Conservation (phyloP, 2,888 invertebrate genomes). For the Pardosa pseudoannulata region DNA sequence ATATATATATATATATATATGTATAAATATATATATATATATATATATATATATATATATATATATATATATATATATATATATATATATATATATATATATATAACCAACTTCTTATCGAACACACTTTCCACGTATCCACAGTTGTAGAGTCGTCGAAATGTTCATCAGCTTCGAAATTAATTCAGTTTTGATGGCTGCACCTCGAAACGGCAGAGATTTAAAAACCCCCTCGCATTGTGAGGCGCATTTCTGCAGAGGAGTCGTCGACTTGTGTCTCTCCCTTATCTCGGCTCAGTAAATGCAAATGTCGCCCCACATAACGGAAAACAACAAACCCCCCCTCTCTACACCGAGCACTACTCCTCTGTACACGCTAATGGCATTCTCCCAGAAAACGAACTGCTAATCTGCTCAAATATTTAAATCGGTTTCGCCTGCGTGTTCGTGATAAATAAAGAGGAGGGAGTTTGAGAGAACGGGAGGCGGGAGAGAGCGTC, state of each 20-base stretch:
- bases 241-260: not conserved
- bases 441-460: conserved; percentile 65
- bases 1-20: too few species aligned
- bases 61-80: too few species aligned
- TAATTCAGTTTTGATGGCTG: not conserved
- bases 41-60: too few species aligned
- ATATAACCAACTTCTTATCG: too few species aligned
- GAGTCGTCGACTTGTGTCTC: too few species aligned
- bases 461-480: not conserved
- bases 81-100: too few species aligned
- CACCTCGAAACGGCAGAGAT: too few species aligned
- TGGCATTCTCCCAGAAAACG: conserved; percentile 1
- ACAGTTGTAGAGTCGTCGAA: too few species aligned
- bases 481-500: not conserved
- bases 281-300: not conserved
- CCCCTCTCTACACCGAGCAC: not conserved
- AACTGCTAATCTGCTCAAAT: conserved; percentile 68
- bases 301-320: not conserved
- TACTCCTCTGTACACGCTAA: not conserved
- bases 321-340: not conserved
- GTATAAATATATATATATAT: too few species aligned
- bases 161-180: not conserved
- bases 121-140: too few species aligned
- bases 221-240: too few species aligned
- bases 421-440: conserved; percentile 68